Evolutionary conservation across 2,113 vertebrate species (phyloP), one percentile per base, ranked within the genome.

Genomic region (Rhynchomys soricoides): DNA sequence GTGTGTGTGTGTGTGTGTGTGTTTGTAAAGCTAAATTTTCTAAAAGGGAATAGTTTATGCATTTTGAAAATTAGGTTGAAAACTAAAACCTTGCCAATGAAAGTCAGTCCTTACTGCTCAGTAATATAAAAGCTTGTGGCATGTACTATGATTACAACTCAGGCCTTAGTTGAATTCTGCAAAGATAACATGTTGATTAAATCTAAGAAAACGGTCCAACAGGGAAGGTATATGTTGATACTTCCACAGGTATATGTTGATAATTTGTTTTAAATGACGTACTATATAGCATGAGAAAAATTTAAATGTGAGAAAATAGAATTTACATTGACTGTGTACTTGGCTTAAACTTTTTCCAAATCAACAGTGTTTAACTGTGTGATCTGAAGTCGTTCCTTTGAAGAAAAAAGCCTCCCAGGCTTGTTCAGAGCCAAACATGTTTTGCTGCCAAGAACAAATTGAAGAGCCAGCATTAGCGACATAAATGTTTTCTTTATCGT

Each of bases 11-110:
- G 57, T 59, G 59, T 62, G 59, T 62, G 59, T 62, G 59, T 64
- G 22, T 64, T 3, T 40, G 0, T 13, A 94, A 74, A 43, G 0
- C 43, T 79, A 52, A 83, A 45, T 92, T 55, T 95, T 68, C 4
- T 92, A 31, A 7, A 3, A 75, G 62, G 50, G 73, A 97, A 55
- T 74, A 95, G 94, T 95, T 96, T 93, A 86, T 48, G 15, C 10
- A 89, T 40, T 71, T 9, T 34, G 52, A 97, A 95, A 89, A 50
- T 0, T 93, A 48, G 81, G 1, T 15, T 98, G 94, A 97, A 97
- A 98, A 97, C 97, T 96, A 75, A 98, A 97, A 98, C 95, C 82
- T 95, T 95, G 16, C 87, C 97, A 97, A 96, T 97, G 91, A 98
- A 98, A 98, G 78, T 43, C 50, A 73, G 79, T 7, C 45, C 97